phyloP scores from a whole-genome alignment of 92 coral and sea anemone species.

The Montipora capitata region DNA sequence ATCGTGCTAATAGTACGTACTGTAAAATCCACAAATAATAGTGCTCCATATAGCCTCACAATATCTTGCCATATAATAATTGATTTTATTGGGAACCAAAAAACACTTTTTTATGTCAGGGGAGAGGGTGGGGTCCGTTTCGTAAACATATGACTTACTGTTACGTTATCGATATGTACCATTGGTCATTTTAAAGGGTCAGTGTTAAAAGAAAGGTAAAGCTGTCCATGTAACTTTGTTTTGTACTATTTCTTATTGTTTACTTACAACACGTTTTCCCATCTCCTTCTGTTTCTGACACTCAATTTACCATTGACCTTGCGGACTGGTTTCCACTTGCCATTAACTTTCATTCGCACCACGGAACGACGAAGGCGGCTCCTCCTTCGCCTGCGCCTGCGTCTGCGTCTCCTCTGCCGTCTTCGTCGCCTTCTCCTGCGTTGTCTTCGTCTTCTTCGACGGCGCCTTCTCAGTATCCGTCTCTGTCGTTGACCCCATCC shows the following conservation, averaged over 20 bases:
- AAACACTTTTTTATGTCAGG: too few species aligned
- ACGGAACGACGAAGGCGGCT: slow-evolving; percentile 10
- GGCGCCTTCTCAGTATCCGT: slow-evolving; percentile 17
- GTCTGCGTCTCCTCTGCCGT: slow-evolving; percentile 29
- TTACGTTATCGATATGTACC: too few species aligned
- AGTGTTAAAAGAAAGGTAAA: too few species aligned
- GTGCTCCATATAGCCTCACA: too few species aligned
- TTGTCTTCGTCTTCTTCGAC: slow-evolving; percentile 27
- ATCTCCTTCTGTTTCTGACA: not conserved
- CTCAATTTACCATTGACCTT: not conserved
- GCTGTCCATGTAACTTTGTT: not conserved
- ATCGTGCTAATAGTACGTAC: too few species aligned
- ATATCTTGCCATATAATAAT: too few species aligned
- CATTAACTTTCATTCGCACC: slow-evolving; percentile 2
- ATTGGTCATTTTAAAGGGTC: too few species aligned
- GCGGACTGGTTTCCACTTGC: slow-evolving; percentile 6
- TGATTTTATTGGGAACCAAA: too few species aligned
- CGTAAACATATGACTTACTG: too few species aligned
- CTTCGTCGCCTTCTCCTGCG: slow-evolving; percentile 29
- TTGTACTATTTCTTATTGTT: not conserved
- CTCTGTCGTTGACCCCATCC: slow-evolving; percentile 36
- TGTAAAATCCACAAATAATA: too few species aligned
- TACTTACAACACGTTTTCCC: slow-evolving; percentile 4
- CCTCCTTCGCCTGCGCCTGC: slow-evolving; percentile 26
- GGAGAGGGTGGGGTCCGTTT: too few species aligned